Evolutionary conservation across 2,888 invertebrate species (phyloP).

Genomic region (Cosmia pyralina): DNA sequence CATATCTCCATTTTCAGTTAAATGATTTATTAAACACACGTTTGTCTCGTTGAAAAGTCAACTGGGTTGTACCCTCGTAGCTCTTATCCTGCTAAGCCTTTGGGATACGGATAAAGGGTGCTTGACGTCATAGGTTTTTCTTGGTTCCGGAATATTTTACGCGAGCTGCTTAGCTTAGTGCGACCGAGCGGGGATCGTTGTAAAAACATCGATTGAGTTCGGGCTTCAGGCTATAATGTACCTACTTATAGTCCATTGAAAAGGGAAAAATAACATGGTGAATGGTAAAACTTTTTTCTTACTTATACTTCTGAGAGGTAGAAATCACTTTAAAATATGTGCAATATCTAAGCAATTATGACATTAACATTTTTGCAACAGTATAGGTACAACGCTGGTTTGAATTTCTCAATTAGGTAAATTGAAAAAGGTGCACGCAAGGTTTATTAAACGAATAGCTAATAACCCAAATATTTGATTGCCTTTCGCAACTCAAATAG

Average conservation of each 20-base stretch:
- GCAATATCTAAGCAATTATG: conserved; percentile 6
- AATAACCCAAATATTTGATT: conserved; percentile 59
- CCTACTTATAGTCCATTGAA: neutral
- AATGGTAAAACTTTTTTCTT: neutral
- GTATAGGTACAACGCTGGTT: neutral
- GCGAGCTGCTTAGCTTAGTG: conserved; percentile 23
- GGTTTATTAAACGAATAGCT: conserved; percentile 36
- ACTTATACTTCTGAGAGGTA: too few relatives aligned
- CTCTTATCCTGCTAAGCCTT: conserved; percentile 56
- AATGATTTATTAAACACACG: conserved; percentile 61
- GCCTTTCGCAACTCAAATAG: conserved; percentile 56
- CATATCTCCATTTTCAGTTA: conserved; percentile 55
- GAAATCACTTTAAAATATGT: neutral
- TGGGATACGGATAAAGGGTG: conserved; percentile 59
- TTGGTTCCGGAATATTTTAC: conserved; percentile 54
- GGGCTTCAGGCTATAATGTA: conserved; percentile 3
- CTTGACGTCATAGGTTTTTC: conserved; percentile 60
- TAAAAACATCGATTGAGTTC: conserved; percentile 38
- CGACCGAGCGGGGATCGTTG: conserved; percentile 23
- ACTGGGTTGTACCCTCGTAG: conserved; percentile 55
- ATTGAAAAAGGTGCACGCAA: conserved; percentile 42
- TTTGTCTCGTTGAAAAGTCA: conserved; percentile 58
- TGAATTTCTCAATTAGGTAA: conserved; percentile 54
- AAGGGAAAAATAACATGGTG: neutral
- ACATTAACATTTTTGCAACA: conserved; percentile 17